Evolutionary conservation across 2,888 invertebrate genomes (phyloP).

Genomic region (Dioctria linearis): DNA sequence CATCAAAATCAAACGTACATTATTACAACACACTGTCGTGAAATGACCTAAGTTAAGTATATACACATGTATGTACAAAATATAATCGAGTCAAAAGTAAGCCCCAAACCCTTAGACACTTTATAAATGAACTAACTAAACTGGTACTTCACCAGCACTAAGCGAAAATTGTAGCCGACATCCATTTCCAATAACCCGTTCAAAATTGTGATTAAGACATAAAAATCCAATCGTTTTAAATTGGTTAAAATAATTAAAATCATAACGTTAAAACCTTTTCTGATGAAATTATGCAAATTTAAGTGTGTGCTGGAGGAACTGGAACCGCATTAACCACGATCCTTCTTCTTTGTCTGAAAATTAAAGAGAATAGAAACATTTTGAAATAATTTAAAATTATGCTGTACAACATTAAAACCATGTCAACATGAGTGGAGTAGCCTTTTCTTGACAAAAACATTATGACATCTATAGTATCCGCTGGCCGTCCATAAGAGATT

Average conservation of each 20-base stretch:
- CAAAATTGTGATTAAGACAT: conserved; percentile 29
- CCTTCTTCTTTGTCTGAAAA: conserved; percentile 17
- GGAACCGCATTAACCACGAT: conserved; percentile 29
- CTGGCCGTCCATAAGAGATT: not conserved
- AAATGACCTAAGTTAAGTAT: no score
- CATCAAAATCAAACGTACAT: no score
- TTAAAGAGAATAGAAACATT: conserved; percentile 45
- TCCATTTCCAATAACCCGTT: conserved; percentile 9
- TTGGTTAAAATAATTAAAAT: conserved; percentile 46
- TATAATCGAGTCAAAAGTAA: no score
- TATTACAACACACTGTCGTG: no score
- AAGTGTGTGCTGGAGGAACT: not conserved
- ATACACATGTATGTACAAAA: no score
- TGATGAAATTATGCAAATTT: conserved; percentile 47
- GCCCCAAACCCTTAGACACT: no score
- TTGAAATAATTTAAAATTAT: conserved; percentile 35
- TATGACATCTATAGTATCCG: conserved; percentile 33
- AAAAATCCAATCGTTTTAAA: conserved; percentile 45
- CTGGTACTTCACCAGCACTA: no score
- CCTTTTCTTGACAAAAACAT: not conserved
- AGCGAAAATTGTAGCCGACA: no score
- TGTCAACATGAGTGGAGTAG: not conserved
- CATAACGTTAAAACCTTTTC: conserved; percentile 33
- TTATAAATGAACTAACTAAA: no score
- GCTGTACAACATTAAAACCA: conserved; percentile 17